These are phyloP conservation scores for Chiridota heheva DNA, from an alignment of 35 echinoderm and acorn worm genomes.

Conservation along the genomic window DNA sequence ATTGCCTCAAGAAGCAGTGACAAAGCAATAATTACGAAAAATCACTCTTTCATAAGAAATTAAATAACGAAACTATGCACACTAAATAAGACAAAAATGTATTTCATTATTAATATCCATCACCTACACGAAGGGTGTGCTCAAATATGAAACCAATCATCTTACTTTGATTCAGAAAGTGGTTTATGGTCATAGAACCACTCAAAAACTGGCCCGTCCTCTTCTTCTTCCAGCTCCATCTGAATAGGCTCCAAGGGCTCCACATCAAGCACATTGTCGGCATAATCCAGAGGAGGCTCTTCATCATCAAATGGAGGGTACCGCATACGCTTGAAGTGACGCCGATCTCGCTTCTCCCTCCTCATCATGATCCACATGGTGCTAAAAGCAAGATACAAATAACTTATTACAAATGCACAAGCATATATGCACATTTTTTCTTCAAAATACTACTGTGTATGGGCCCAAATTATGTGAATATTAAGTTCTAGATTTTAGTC, in stretches of 20 bases:
- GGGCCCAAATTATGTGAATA: not conserved
- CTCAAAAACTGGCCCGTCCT: conserved; percentile 90
- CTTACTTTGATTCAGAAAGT: conserved; percentile 82
- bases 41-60: too few species aligned
- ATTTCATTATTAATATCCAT: too few species aligned
- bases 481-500: not conserved
- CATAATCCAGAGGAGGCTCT: conserved; percentile 85
- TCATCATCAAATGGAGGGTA: conserved; percentile 98
- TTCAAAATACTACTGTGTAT: not conserved
- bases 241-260: conserved; percentile 92
- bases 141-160: not conserved
- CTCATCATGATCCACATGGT: conserved; percentile 99
- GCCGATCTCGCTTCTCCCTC: conserved; percentile 94
- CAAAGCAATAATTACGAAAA: too few species aligned
- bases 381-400: conserved; percentile 12
- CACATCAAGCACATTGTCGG: conserved; percentile 94
- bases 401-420: too few species aligned
- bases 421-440: not conserved
- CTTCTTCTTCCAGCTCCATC: conserved; percentile 94
- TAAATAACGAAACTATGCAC: too few species aligned
- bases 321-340: conserved; percentile 96
- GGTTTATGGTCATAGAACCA: conserved; percentile 99
- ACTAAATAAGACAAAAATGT: too few species aligned
- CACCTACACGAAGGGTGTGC: too few species aligned
- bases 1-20: too few species aligned